Evolutionary conservation across 2,888 invertebrate species (phyloP).

Genomic region (Ecliptopera silaceata): DNA sequence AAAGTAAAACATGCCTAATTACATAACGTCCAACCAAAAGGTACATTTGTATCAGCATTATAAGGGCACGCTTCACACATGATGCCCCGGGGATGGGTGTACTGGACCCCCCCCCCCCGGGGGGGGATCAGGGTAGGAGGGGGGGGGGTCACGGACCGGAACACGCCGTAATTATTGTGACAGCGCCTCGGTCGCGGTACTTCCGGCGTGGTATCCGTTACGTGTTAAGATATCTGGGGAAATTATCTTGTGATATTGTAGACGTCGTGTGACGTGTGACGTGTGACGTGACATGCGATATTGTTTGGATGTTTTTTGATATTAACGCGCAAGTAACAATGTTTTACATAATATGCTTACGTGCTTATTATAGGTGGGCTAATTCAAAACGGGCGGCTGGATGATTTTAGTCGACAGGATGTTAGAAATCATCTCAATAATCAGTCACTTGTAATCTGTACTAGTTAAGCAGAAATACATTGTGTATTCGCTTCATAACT

Average conservation of each 20-base stretch:
- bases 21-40: constrained; percentile 16
- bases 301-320: not conserved
- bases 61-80: constrained; percentile 10
- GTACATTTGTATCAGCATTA: constrained; percentile 23
- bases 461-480: too few species aligned
- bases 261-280: too few species aligned
- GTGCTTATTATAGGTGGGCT: too few species aligned
- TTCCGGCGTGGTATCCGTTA: constrained; percentile 17
- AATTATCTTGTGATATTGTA: constrained; percentile 11
- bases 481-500: too few species aligned
- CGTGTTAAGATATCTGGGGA: constrained; percentile 19
- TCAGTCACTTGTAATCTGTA: too few species aligned
- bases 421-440: too few species aligned
- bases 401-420: too few species aligned
- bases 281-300: not conserved
- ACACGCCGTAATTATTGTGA: constrained; percentile 29
- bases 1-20: constrained; percentile 14
- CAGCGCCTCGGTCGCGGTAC: constrained; percentile 17
- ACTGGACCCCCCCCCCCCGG: not conserved
- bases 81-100: not conserved
- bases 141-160: constrained; percentile 15
- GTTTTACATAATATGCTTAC: too few species aligned
- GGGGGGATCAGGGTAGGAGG: not conserved
- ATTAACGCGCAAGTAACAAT: not conserved
- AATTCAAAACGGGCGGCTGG: too few species aligned